phyloP scores from a whole-genome alignment of 2,113 vertebrate genomes.

The Ptilonorhynchus violaceus region DNA sequence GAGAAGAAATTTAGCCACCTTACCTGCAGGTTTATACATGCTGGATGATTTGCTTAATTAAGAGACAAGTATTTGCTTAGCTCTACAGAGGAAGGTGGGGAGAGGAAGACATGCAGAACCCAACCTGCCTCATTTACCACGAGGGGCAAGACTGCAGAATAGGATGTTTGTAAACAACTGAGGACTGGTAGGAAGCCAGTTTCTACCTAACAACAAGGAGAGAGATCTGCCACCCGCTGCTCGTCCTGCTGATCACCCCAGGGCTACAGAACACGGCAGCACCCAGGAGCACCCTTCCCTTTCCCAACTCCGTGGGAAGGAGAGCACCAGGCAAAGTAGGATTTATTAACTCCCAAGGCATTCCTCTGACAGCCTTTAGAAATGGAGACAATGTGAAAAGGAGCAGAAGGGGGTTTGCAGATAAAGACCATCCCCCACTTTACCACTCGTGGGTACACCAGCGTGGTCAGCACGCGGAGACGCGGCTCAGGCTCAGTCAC shows the following conservation, averaged over 20 bases:
- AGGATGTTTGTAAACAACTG: not conserved
- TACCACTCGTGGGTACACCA: not conserved
- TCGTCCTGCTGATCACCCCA: not conserved
- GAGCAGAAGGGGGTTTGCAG: not conserved
- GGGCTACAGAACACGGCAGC: accelerated
- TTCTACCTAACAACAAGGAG: not conserved
- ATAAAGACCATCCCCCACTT: not conserved
- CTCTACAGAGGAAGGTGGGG: not conserved
- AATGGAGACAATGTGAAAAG: not conserved
- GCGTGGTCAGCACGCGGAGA: not conserved
- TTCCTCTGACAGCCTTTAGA: not conserved
- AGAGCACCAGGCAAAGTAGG: not conserved
- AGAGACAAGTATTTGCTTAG: not conserved
- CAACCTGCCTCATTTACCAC: not conserved
- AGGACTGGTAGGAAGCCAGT: not conserved
- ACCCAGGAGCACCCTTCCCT: not conserved
- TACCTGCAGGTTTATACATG: not conserved
- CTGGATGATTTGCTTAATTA: not conserved
- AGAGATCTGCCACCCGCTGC: not conserved
- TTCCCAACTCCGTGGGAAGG: not conserved
- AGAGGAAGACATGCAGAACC: not conserved
- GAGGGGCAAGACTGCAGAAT: not conserved
- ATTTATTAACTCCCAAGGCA: not conserved
- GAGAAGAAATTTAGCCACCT: not conserved
- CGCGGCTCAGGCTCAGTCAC: not conserved